Evolutionary conservation across 2,113 vertebrate species (phyloP), one percentile per base, ranked within the genome.

Genomic region (Paradisaea rubra): DNA sequence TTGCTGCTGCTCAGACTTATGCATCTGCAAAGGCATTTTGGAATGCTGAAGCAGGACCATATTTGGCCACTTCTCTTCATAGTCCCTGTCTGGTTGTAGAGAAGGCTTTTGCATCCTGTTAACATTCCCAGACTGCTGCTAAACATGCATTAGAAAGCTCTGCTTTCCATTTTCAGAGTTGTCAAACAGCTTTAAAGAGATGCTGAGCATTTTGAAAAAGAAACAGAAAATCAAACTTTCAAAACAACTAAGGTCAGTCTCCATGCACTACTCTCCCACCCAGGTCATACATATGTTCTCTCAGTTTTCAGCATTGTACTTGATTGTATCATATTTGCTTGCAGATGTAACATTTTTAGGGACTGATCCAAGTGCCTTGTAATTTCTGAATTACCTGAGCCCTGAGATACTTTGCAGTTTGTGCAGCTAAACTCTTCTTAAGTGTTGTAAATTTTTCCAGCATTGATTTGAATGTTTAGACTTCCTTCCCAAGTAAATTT

Each of bases 31-130:
- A 65, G 86, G 71, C 76, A 74, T 80, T 85, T 78, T 84, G 47
- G 88, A 81, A 91, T 81, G 92, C 79, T 86, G 88, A 86, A 86
- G 89, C 89, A 96, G 90, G 54, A 96, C 97, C 97, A 89, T 98
- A 97, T 97, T 97, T 98, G 97, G 97, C 91, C 76, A 95, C 93
- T 93, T 96, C 30, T 56, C 83, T 95, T 80, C 71, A 12, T 44
- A 92, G 92, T 87, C 93, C 66, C 91, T 45, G 20, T 60, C 70
- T 86, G 66, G 81, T 45, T 92, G 77, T 45, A 16, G 49, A 81
- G 71, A 35, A 85, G 60, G 78, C 71, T 94, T 96, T 92, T 93
- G 39, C 70, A 88, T 86, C 64, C 90, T 82, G 74, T 50, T 87
- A 60, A 37, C 92, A 69, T 97, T 96, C 87, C 95, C 17, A 1